Evolutionary conservation across 2,888 invertebrate genomes (phyloP).

Genomic region (Himalopsyche kuldschensis): DNA sequence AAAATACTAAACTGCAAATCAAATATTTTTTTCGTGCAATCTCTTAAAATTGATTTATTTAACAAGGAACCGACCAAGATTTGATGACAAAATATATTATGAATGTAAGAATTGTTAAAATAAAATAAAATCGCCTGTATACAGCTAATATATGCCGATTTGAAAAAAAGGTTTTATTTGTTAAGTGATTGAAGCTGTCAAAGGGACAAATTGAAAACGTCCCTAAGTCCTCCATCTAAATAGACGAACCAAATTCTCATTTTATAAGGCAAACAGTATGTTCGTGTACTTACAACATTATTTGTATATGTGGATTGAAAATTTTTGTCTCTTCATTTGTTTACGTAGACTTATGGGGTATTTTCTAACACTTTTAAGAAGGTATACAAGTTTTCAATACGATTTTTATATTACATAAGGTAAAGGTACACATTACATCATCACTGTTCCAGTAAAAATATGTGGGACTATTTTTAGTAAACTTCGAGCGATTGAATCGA

Average conservation of each 20-base stretch:
- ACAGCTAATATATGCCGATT: neutral
- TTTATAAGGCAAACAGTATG: neutral
- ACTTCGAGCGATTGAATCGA: too few species aligned
- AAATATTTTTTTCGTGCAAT: too few species aligned
- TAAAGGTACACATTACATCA: too few species aligned
- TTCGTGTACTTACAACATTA: neutral
- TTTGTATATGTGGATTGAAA: neutral
- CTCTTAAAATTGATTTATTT: too few species aligned
- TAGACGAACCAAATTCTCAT: neutral
- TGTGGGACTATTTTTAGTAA: too few species aligned
- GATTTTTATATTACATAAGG: too few species aligned
- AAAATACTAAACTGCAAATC: too few species aligned
- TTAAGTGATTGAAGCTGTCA: neutral
- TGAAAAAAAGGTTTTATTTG: neutral
- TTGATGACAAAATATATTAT: too few species aligned
- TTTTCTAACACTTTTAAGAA: neutral
- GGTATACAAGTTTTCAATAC: neutral
- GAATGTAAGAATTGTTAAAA: too few species aligned
- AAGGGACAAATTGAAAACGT: neutral
- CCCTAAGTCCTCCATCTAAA: neutral
- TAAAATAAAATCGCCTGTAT: neutral
- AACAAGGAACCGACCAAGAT: too few species aligned
- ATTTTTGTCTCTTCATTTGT: neutral
- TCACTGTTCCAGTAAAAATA: too few species aligned
- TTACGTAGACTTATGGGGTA: neutral